phyloP scores from a whole-genome alignment of 2,113 vertebrate genomes.

The Argyrosomus japonicus region DNA sequence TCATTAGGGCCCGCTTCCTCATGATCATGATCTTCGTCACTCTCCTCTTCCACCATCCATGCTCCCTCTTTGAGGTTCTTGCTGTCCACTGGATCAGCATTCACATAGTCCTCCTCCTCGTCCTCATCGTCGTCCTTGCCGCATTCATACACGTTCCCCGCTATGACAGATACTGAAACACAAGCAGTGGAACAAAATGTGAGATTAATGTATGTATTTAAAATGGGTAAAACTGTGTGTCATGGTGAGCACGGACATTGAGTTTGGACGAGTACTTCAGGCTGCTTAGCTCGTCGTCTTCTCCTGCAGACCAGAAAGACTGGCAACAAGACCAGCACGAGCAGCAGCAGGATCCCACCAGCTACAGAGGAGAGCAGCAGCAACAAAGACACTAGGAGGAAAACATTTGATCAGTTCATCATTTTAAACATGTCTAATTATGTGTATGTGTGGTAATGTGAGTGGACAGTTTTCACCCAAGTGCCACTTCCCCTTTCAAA shows the following conservation, averaged over 20 bases:
- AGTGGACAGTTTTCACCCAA: background rate
- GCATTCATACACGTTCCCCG: background rate
- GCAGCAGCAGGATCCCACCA: slow-evolving; percentile 30
- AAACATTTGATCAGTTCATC: background rate
- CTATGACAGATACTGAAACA: slow-evolving; percentile 24
- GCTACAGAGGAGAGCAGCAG: background rate
- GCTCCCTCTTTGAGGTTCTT: background rate
- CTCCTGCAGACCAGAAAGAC: slow-evolving; percentile 1
- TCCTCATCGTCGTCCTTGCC: background rate
- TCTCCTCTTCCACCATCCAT: background rate
- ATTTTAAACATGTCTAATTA: background rate
- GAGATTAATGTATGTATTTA: background rate
- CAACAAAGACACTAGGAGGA: slow-evolving; percentile 30
- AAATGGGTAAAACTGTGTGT: background rate
- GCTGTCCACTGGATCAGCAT: background rate
- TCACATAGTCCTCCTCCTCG: background rate
- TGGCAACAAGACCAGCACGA: slow-evolving; percentile 29
- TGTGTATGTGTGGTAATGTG: background rate
- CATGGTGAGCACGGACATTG: slow-evolving; percentile 30
- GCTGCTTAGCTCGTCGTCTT: background rate
- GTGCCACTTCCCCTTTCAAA: background rate
- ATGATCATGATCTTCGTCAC: background rate
- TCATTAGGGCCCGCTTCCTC: background rate
- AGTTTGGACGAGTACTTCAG: background rate
- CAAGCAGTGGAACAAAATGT: background rate